Base-by-base conservation (phyloP, 2,888 invertebrate species). In the Neelides folsomi region DNA sequence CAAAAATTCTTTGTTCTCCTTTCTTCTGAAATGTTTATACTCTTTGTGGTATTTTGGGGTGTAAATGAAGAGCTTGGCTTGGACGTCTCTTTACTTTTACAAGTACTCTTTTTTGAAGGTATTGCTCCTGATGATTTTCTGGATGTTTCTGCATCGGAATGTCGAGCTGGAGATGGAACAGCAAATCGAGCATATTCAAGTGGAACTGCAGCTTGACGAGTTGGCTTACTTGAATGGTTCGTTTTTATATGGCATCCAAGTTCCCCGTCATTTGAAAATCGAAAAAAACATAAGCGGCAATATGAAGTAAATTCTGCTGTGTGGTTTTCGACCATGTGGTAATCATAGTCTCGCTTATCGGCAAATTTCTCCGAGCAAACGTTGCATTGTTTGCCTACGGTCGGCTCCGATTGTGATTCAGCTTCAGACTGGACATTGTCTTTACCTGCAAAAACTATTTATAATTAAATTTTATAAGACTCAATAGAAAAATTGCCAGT, bases 321-420 rank as follows among this genome's bases (percentile, higher is more conserved):
- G 44, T 60, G 60, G n/a, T 48, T 42, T 43, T 51, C 49, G 4
- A n/a, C 13, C 47, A 56, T 52, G 46, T 60, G 60, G 34, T 46
- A 47, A 10, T 52, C 52, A 20, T 56, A 52, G 13, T 52, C 47
- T 27, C 52, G 49, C 1, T 48, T 49, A 27, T 51, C 46, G 2
- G 38, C 1, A 20, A 57, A 60, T 37, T 46, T 38, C 8, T 47
- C 47, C 6, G 37, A 45, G 45, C 60, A 60, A 16, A 57, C 51
- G 36, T 53, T 60, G 48, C 60, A 60, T 19, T 20, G 49, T 56
- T 57, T 57, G n/a, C 46, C 46, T 13, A 16, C 49, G 16, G 35
- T 41, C 6, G 36, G 13, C 10, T 47, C 47, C 8, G 42, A 42
- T 27, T 34, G 20, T 1, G 18, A 13, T 10, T 36, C 20, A 8